These are phyloP conservation scores for Potamilus streckersoni DNA, from an alignment of 1,140 invertebrate genomes.

Conservation along the genomic window DNA sequence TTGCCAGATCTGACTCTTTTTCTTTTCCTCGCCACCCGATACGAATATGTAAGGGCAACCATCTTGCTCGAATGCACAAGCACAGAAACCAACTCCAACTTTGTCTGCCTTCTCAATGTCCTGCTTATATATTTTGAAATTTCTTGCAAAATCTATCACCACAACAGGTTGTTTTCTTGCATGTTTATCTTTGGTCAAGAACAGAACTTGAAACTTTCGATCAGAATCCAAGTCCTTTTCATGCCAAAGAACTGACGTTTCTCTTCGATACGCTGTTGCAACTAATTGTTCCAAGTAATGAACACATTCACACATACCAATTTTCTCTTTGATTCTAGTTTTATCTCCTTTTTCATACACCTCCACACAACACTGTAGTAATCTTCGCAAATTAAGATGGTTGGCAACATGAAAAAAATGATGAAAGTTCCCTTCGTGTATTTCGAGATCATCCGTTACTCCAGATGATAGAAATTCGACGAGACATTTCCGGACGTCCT, in stretches of 20 bases:
- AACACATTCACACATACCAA: slow-evolving; percentile 15
- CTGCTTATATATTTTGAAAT: slow-evolving; percentile 2
- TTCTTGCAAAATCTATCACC: slow-evolving; percentile 19
- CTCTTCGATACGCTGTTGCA: slow-evolving; percentile 6
- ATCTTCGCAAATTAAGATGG: slow-evolving; percentile 11
- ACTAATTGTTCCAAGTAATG: slow-evolving; percentile 7
- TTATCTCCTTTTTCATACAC: slow-evolving; percentile 12
- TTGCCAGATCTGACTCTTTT: not conserved
- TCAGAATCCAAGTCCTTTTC: slow-evolving; percentile 7
- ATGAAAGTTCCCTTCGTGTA: slow-evolving; percentile 18
- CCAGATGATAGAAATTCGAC: slow-evolving; percentile 22
- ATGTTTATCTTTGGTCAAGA: slow-evolving; percentile 2
- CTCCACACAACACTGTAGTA: slow-evolving; percentile 11
- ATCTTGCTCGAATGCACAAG: slow-evolving; percentile 17
- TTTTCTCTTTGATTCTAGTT: not conserved
- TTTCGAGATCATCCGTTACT: slow-evolving; percentile 6
- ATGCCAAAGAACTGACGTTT: slow-evolving; percentile 17
- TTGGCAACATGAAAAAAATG: slow-evolving; percentile 20
- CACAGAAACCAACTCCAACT: slow-evolving; percentile 13
- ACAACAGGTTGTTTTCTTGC: slow-evolving; percentile 10
- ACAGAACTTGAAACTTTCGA: slow-evolving; percentile 18
- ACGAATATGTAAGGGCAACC: slow-evolving; percentile 17
- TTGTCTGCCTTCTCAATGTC: slow-evolving; percentile 14
- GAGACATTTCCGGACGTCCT: slow-evolving; percentile 11
- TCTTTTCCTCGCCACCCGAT: slow-evolving; percentile 11